These are phyloP conservation scores for Dipodomys spectabilis DNA, from an alignment of 2,113 vertebrate species.

Conservation along the genomic window DNA sequence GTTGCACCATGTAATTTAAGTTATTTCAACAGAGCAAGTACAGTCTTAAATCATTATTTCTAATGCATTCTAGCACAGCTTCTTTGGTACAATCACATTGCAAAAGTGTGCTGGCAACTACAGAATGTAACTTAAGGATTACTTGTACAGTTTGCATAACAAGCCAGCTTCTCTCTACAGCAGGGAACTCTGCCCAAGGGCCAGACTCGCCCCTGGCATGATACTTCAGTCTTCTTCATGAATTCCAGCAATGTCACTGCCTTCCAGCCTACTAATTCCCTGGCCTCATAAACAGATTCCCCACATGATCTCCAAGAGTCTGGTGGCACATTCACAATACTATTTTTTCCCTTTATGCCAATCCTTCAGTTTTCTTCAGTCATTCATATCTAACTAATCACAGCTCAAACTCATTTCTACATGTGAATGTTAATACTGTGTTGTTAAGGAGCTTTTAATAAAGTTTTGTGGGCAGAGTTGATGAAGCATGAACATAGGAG, in stretches of 20 bases:
- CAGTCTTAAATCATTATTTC: slow-evolving; percentile 60
- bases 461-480: background rate
- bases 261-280: slow-evolving; percentile 50
- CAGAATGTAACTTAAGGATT: slow-evolving; percentile 61
- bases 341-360: background rate
- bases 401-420: background rate
- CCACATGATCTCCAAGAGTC: slow-evolving; percentile 39
- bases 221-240: slow-evolving; percentile 31
- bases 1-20: slow-evolving; percentile 54
- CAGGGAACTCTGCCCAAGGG: slow-evolving; percentile 52
- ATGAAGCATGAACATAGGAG: background rate
- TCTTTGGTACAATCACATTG: slow-evolving; percentile 59
- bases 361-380: background rate
- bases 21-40: slow-evolving; percentile 60
- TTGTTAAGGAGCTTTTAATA: slow-evolving; percentile 15
- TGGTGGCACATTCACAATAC: background rate
- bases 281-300: slow-evolving; percentile 38
- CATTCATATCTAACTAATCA: background rate
- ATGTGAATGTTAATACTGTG: background rate
- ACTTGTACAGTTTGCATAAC: slow-evolving; percentile 71
- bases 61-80: slow-evolving; percentile 42
- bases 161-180: slow-evolving; percentile 57
- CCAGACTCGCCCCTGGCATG: slow-evolving; percentile 44
- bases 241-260: slow-evolving; percentile 30
- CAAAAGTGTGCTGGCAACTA: slow-evolving; percentile 58